phyloP scores from a whole-genome alignment of 2,113 vertebrate genomes.

The Pituophis catenifer region DNA sequence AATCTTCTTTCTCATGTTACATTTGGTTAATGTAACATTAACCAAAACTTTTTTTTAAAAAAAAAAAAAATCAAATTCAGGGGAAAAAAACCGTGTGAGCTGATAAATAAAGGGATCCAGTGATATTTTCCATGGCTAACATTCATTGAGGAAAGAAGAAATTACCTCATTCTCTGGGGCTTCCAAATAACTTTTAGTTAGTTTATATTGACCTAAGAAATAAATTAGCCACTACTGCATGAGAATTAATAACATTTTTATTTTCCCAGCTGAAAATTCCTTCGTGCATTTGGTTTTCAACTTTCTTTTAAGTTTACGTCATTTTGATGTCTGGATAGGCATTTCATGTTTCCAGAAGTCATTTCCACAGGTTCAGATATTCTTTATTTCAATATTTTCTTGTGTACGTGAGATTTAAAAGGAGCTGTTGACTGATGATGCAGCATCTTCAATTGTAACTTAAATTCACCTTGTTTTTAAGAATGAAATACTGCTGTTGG shows the following conservation, averaged over 20 bases:
- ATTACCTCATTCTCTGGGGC: constrained; percentile 67
- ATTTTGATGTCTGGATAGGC: constrained; percentile 67
- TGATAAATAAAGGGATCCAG: constrained; percentile 53
- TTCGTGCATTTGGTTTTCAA: constrained; percentile 66
- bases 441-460: constrained; percentile 49
- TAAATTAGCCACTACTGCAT: constrained; percentile 67
- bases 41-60: constrained; percentile 25
- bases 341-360: constrained; percentile 66
- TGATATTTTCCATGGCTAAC: constrained; percentile 66
- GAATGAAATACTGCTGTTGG: neutral
- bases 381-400: constrained; percentile 64
- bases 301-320: constrained; percentile 61
- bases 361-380: constrained; percentile 68
- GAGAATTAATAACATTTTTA: constrained; percentile 66
- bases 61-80: constrained; percentile 49
- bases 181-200: constrained; percentile 57
- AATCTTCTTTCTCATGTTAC: neutral
- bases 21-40: constrained; percentile 2
- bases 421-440: constrained; percentile 61
- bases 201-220: constrained; percentile 60
- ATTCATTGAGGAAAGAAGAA: constrained; percentile 56
- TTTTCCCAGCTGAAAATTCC: constrained; percentile 65
- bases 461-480: constrained; percentile 43
- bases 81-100: constrained; percentile 50
- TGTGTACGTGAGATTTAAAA: constrained; percentile 64